phyloP scores from a whole-genome alignment of 1,140 invertebrate species.

The Neuroterus valhalla region DNA sequence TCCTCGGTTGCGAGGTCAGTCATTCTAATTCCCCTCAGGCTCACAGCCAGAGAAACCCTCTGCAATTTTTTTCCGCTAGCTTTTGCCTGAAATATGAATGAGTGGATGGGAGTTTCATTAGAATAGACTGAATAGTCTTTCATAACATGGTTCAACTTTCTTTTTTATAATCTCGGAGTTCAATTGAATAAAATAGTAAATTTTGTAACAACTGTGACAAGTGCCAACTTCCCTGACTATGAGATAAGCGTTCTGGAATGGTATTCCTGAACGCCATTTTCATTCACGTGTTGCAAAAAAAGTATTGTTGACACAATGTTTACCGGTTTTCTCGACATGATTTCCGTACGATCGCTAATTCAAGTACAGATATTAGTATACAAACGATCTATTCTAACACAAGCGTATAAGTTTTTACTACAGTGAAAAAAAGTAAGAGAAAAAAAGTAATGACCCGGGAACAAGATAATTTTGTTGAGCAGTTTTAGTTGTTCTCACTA shows the following conservation, averaged over 20 bases:
- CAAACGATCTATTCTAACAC: slow-evolving; percentile 16
- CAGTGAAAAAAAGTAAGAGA: too few relatives aligned
- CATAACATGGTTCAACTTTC: too few relatives aligned
- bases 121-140: background rate
- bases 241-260: too few relatives aligned
- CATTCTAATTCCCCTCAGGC: slow-evolving; percentile 84
- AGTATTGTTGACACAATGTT: background rate
- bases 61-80: slow-evolving; percentile 82
- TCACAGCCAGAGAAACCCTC: slow-evolving; percentile 83
- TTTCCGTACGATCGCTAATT: background rate
- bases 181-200: too few relatives aligned
- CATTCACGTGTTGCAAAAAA: too few relatives aligned
- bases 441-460: too few relatives aligned
- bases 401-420: slow-evolving; percentile 1
- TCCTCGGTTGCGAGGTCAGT: slow-evolving; percentile 82
- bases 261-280: too few relatives aligned
- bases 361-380: slow-evolving; percentile 7
- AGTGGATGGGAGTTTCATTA: background rate
- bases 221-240: too few relatives aligned
- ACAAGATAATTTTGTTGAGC: too few relatives aligned
- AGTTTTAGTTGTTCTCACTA: too few relatives aligned
- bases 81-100: slow-evolving; percentile 76
- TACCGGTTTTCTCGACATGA: background rate
- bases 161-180: too few relatives aligned
- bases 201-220: too few relatives aligned